phyloP scores from a whole-genome alignment of 2,113 vertebrate genomes.

The Boulengeromyrus knoepffleri region DNA sequence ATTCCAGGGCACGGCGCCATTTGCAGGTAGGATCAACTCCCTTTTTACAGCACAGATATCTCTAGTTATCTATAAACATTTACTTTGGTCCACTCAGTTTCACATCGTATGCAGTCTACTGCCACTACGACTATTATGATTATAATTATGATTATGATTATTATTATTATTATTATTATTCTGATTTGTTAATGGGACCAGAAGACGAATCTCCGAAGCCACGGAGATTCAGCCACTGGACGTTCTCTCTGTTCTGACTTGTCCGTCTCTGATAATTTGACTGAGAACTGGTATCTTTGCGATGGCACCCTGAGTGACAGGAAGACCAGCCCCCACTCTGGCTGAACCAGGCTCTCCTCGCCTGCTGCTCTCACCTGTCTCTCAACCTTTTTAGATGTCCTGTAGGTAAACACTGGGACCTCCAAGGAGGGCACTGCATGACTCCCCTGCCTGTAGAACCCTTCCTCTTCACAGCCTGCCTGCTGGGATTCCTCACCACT shows the following conservation, averaged over 20 bases:
- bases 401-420: slow-evolving; percentile 47
- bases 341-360: slow-evolving; percentile 3
- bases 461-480: slow-evolving; percentile 45
- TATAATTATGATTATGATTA: too few relatives aligned
- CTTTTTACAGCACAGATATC: neutral
- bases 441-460: slow-evolving; percentile 49
- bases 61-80: neutral
- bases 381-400: slow-evolving; percentile 54
- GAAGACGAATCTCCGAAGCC: neutral
- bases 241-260: neutral
- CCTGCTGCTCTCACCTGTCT: slow-evolving; percentile 29
- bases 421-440: slow-evolving; percentile 51
- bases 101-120: neutral
- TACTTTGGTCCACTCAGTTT: neutral
- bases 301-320: neutral
- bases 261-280: neutral
- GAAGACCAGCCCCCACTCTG: neutral
- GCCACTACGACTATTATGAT: too few relatives aligned
- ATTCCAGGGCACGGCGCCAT: slow-evolving; percentile 60
- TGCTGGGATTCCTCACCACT: slow-evolving; percentile 47
- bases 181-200: neutral
- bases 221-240: neutral
- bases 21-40: slow-evolving; percentile 69
- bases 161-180: neutral
- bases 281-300: neutral